Evolutionary conservation across 2,113 vertebrate species (phyloP).

Genomic region (chimpanzee (Pan troglodytes)): NHGRI_mPanTro3-v2.1_pri NC_072404.2:144325501-144326000

Average conservation of each 20-base stretch:
- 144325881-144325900: neutral
- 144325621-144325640: neutral
- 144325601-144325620: neutral
- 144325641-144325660: neutral
- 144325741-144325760: slow-evolving; percentile 6
- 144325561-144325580: neutral
- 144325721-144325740: neutral
- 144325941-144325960: neutral
- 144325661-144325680: neutral
- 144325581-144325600: neutral
- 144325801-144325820: neutral
- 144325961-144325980: neutral
- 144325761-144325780: neutral
- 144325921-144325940: neutral
- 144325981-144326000: neutral
- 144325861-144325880: neutral
- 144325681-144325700: neutral
- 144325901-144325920: neutral
- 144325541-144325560: neutral
- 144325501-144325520: neutral
- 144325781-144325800: neutral
- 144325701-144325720: neutral
- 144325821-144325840: neutral
- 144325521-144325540: neutral
- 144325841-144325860: neutral